Conservation (phyloP, 2,888 invertebrate species). For the Chloroclysta siterata region DNA sequence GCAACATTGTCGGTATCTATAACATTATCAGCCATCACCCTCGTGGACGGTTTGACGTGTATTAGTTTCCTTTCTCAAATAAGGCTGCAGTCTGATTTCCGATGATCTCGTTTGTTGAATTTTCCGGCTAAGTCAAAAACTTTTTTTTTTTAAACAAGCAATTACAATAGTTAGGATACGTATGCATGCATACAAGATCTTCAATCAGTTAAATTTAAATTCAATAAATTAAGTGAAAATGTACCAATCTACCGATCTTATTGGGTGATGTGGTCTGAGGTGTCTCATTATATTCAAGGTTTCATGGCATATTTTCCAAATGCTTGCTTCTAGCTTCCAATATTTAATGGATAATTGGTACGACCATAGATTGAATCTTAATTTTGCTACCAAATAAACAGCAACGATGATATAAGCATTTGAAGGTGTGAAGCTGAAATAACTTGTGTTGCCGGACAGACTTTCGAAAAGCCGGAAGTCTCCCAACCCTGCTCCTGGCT, state of each 20-base stretch:
- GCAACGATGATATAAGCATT: too few species aligned
- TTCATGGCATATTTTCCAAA: not conserved
- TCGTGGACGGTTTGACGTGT: constrained; percentile 25
- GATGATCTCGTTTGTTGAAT: not conserved
- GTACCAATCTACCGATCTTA: too few species aligned
- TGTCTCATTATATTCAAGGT: not conserved
- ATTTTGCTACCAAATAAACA: too few species aligned
- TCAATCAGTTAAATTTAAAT: too few species aligned
- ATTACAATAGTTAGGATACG: too few species aligned
- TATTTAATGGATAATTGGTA: too few species aligned
- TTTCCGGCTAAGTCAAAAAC: constrained; percentile 4
- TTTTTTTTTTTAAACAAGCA: too few species aligned
- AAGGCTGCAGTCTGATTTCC: constrained; percentile 6
- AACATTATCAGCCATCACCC: constrained; percentile 29
- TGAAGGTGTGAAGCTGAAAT: too few species aligned
- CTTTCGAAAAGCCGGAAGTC: constrained; percentile 4
- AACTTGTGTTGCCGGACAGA: not conserved
- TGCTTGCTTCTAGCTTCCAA: too few species aligned
- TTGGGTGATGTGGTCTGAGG: not conserved
- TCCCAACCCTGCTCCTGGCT: constrained; percentile 11
- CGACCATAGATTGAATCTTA: too few species aligned
- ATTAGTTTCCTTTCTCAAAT: constrained; percentile 10
- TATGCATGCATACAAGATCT: too few species aligned
- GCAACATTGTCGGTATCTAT: constrained; percentile 28
- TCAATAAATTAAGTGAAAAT: too few species aligned